Conservation (phyloP, 1,140 invertebrate species). For the Drosophila trapezifrons region DNA sequence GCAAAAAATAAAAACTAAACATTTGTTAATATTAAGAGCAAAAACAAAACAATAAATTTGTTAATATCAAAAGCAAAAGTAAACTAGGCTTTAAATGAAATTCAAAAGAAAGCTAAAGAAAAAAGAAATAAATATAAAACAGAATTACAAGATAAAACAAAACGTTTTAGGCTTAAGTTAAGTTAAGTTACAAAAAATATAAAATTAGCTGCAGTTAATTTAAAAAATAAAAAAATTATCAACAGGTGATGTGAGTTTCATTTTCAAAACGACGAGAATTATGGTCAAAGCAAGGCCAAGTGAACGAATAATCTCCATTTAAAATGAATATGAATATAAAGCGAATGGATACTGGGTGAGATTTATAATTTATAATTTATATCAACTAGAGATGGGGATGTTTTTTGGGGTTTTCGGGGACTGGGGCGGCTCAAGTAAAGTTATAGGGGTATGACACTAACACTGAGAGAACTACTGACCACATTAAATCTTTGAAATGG, state of each 20-base stretch:
- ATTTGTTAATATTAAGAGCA: no score
- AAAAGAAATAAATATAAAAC: neutral
- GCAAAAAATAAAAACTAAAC: no score
- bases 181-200: no score
- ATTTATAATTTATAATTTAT: neutral
- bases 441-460: slow-evolving; percentile 25
- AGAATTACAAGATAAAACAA: neutral
- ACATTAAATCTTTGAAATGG: neutral
- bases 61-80: neutral
- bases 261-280: neutral
- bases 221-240: neutral
- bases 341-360: neutral
- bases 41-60: neutral
- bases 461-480: neutral
- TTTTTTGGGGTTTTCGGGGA: neutral
- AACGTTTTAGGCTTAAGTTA: neutral
- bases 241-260: neutral
- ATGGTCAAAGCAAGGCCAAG: slow-evolving; percentile 19
- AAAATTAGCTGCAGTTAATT: neutral
- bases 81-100: neutral
- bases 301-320: slow-evolving; percentile 1
- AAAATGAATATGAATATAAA: neutral
- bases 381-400: slow-evolving; percentile 11
- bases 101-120: neutral
- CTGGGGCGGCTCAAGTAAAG: neutral